A percentile compares a stretch with the other conserved stretches of the same genome.
Evolutionary conservation across 92 coral and sea anemone genomes (phyloP).

Genomic region (Epizoanthus scotinus): DNA sequence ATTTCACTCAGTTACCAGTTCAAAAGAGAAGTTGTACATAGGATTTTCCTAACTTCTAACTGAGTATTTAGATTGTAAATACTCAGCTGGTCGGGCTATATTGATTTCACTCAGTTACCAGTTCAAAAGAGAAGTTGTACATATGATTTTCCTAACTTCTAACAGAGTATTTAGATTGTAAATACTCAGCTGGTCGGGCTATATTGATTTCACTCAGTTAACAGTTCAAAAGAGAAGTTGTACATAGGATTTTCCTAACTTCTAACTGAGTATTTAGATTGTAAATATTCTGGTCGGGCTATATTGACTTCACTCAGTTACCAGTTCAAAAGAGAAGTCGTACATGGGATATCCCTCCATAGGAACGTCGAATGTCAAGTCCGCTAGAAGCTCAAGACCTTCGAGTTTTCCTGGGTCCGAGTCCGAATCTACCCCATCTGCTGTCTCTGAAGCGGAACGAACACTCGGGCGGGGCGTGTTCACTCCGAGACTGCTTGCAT

Average conservation of each 20-base stretch:
- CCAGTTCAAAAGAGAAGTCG: constrained; percentile 42
- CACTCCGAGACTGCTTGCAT: background rate
- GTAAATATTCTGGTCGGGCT: too few species aligned
- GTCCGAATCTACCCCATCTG: background rate
- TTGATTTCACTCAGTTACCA: constrained; percentile 12
- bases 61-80: too few species aligned
- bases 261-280: too few species aligned
- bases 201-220: too few species aligned
- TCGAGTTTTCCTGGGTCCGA: background rate
- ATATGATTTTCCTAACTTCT: constrained; percentile 10
- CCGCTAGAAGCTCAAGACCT: constrained; percentile 5
- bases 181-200: too few species aligned
- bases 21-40: too few species aligned
- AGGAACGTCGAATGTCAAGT: constrained; percentile 7
- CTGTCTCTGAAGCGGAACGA: background rate
- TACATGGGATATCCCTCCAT: constrained; percentile 13
- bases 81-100: too few species aligned
- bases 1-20: too few species aligned
- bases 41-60: too few species aligned
- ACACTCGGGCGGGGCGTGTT: background rate
- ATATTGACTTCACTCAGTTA: background rate
- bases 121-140: constrained; percentile 41
- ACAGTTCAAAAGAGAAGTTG: too few species aligned
- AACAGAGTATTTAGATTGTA: too few species aligned
- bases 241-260: too few species aligned